phyloP scores from a whole-genome alignment of 64 coral and sea anemone species.

The Catalaphyllia jardinei region DNA sequence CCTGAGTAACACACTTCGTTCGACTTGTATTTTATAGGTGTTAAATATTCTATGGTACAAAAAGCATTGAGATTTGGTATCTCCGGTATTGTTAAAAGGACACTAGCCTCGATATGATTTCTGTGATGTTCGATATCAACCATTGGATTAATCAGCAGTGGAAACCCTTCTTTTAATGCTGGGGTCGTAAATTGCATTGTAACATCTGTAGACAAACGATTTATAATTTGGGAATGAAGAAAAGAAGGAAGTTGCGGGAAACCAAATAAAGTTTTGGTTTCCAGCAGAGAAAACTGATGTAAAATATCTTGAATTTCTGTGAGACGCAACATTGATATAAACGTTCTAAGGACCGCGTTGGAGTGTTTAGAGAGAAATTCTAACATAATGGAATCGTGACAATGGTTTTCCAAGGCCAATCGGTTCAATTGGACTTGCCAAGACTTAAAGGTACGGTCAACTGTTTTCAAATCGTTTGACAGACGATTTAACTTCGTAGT shows the following conservation, averaged over 20 bases:
- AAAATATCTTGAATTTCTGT: conserved; percentile 33
- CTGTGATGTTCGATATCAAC: conserved; percentile 12
- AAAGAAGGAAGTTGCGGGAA: neutral
- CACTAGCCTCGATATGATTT: conserved; percentile 19
- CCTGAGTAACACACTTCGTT: neutral
- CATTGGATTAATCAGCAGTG: conserved; percentile 31
- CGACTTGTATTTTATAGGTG: conserved; percentile 13
- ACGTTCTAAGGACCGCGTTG: neutral
- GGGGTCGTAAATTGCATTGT: neutral
- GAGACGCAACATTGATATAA: neutral
- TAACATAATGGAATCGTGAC: conserved; percentile 5
- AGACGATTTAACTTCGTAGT: conserved; percentile 25
- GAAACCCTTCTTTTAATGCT: conserved; percentile 4
- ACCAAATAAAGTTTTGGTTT: conserved; percentile 25
- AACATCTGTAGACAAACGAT: neutral
- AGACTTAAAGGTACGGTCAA: neutral
- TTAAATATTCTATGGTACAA: conserved; percentile 42
- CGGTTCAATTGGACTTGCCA: conserved; percentile 5
- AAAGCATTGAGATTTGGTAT: neutral
- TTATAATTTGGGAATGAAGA: neutral
- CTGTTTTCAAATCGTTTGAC: neutral
- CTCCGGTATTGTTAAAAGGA: conserved; percentile 32
- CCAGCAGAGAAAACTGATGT: neutral
- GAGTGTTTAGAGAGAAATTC: conserved; percentile 43
- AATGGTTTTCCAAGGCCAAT: neutral